Base-by-base conservation (phyloP, 2,888 invertebrate genomes). In the Hemistola chrysoprasaria region DNA sequence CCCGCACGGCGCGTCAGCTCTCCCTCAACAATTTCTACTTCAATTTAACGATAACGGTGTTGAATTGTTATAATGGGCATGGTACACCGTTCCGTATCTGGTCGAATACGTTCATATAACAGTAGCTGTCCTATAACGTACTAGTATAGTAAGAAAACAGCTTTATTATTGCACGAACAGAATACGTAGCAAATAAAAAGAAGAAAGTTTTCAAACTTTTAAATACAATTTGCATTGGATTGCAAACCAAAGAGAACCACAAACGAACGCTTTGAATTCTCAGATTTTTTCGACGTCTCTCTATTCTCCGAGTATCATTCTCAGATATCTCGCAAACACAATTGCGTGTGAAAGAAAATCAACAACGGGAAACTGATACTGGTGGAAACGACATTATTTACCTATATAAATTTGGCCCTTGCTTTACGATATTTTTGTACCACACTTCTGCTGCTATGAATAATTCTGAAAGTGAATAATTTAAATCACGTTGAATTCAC, bases 391-490 rank as follows among this genome's bases (percentile, higher is more conserved):
- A 31, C 40, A 29, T 40, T 40, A 32, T 44, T 44, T n/a, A 20
- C 21, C 21, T 30, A 38, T 38, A 38, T 38, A 37, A 41, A 34
- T 41, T 41, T 41, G 11, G 11, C 37, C 22, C 23, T 33, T 25
- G 26, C 29, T 38, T 45, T 45, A 40, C 37, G 33, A 40, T 37
- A 28, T 37, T 36, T 36, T 32, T 24, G 29, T 24, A 31, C 33
- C 27, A 31, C 33, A 38, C 34, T 37, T 40, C 37, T 22, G 24
- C n/a, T 22, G 6, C 31, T 11, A 33, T 33, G 37, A 40, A 40
- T 45, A 36, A 44, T 28, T n/a, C 16, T 9, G 11, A 36, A 20
- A 31, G 8, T 11, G 5, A 22, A 33, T 25, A 22, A 26, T 38
- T 26, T 24, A 2, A 29, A 9, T 22, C 28, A 21, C 24, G 6